These are phyloP conservation scores for Osmerus mordax DNA, from an alignment of 2,113 vertebrate species.

Conservation along the genomic window DNA sequence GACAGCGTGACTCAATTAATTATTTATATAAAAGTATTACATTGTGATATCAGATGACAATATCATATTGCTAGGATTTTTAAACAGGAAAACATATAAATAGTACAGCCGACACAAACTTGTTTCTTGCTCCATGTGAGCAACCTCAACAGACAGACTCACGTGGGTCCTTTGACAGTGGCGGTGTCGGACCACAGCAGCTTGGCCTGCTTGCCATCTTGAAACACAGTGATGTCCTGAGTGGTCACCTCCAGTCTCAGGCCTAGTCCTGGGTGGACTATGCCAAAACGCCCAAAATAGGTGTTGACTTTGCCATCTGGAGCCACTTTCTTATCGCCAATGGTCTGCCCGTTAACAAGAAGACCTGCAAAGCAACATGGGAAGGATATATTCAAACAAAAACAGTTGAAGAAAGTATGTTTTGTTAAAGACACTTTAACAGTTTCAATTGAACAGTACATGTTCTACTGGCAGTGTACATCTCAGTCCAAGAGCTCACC, in stretches of 20 bases:
- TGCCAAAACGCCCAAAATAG: slow-evolving; percentile 87
- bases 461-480: neutral
- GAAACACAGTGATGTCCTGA: slow-evolving; percentile 73
- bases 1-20: neutral
- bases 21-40: neutral
- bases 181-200: slow-evolving; percentile 81
- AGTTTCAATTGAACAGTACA: neutral
- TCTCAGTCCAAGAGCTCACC: slow-evolving; percentile 69
- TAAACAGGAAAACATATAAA: too few species aligned
- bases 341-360: slow-evolving; percentile 86
- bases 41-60: neutral
- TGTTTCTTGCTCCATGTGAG: neutral
- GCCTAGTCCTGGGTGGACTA: slow-evolving; percentile 72
- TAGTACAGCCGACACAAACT: too few species aligned
- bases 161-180: slow-evolving; percentile 74
- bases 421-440: neutral
- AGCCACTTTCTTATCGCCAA: slow-evolving; percentile 79
- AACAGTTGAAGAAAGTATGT: neutral
- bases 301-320: slow-evolving; percentile 71
- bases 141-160: slow-evolving; percentile 32
- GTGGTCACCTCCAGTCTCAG: slow-evolving; percentile 81
- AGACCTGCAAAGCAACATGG: slow-evolving; percentile 69
- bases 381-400: neutral
- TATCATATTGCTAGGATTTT: too few species aligned
- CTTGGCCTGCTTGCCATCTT: slow-evolving; percentile 55